phyloP scores from a whole-genome alignment of 2,113 vertebrate species.

The Rhinogobius similis region DNA sequence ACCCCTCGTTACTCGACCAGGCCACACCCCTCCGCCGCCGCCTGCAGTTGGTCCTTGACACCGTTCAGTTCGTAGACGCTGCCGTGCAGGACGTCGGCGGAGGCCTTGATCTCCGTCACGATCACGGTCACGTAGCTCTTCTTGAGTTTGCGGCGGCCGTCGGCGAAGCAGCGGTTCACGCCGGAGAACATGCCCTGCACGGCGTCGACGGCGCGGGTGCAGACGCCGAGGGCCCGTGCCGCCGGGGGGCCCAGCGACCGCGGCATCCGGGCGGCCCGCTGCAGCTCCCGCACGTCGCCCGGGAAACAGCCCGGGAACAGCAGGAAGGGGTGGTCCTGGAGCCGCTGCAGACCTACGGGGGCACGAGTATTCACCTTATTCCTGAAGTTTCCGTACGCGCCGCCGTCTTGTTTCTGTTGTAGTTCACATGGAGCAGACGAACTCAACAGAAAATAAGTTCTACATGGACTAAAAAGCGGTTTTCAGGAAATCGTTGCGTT shows the following conservation, averaged over 20 bases:
- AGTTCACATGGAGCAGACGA: too few species aligned
- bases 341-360: neutral
- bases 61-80: neutral
- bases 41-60: neutral
- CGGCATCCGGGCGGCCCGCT: neutral
- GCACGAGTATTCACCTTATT: too few species aligned
- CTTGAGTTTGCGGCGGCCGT: neutral
- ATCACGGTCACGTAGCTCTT: neutral
- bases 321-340: neutral
- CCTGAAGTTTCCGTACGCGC: too few species aligned
- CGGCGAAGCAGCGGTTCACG: neutral
- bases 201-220: neutral
- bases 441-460: too few species aligned
- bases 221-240: neutral
- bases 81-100: neutral
- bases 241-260: neutral
- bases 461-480: too few species aligned
- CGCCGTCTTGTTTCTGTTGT: too few species aligned
- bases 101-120: neutral
- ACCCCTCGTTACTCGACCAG: too few species aligned
- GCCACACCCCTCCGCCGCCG: neutral
- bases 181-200: neutral
- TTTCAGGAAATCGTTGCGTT: too few species aligned
- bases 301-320: neutral
- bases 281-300: neutral